Conservation (phyloP, 2,797 vertebrate genomes). For the Danionella dracula region DNA sequence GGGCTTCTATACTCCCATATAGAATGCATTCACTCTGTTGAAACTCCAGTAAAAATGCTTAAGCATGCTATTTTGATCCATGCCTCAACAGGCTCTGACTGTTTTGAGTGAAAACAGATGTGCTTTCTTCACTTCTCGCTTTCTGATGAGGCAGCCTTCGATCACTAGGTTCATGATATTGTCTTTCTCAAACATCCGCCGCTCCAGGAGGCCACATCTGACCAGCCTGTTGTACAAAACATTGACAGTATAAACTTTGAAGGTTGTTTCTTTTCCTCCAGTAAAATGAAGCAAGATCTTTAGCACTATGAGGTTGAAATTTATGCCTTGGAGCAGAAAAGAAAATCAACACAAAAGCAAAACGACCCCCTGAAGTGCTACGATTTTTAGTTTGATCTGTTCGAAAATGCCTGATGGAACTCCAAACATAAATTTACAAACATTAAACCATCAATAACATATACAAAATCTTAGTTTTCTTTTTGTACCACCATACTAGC, state of each 20-base stretch:
- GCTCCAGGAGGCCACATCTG: constrained; percentile 53
- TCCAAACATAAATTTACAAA: constrained; percentile 36
- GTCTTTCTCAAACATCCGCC: constrained; percentile 69
- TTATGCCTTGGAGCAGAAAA: constrained; percentile 50
- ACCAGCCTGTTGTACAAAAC: constrained; percentile 36
- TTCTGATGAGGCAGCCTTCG: constrained; percentile 47
- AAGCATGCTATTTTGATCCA: constrained; percentile 60
- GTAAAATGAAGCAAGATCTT: constrained; percentile 40
- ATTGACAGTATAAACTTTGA: constrained; percentile 52
- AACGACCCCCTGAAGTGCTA: constrained; percentile 50
- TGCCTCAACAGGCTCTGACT: constrained; percentile 68
- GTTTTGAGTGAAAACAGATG: constrained; percentile 80
- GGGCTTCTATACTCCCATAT: constrained; percentile 61
- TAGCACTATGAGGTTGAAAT: constrained; percentile 51
- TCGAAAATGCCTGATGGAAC: constrained; percentile 54
- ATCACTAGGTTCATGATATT: constrained; percentile 59
- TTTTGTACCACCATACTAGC: not conserved
- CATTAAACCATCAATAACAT: constrained; percentile 7
- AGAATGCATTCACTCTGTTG: constrained; percentile 64
- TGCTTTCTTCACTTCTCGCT: constrained; percentile 46
- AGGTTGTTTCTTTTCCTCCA: constrained; percentile 37
- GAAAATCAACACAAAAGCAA: constrained; percentile 60
- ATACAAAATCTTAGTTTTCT: too few species aligned
- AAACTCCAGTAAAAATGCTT: constrained; percentile 58
- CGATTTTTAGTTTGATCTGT: constrained; percentile 63